Base-by-base conservation (phyloP, 2,888 invertebrate species). In the Labia minor region DNA sequence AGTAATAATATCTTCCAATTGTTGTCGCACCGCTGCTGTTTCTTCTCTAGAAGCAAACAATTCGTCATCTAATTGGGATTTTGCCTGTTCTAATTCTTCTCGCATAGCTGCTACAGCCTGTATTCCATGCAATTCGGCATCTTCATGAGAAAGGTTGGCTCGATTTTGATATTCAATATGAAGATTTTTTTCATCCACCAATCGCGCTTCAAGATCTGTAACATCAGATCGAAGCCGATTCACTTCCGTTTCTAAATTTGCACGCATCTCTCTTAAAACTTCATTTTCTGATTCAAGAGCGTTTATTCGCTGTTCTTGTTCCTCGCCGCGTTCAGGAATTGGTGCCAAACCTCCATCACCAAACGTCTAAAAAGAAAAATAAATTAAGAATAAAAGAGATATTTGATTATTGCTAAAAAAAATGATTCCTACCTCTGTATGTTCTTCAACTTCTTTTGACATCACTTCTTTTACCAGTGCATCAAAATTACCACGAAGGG, bases 241-340 rank as follows among this genome's bases (percentile, higher is more conserved):
- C 18, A 73, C 74, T 37, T 76, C 76, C 0, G 77, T 76, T 68
- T 79, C 80, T 1, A 83, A 72, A 1, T 79, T 78, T 66, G 80
- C 79, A 6, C 82, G 75, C 49, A 76, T 74, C 16, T 78, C 76
- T 20, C 78, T 76, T 21, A 78, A 70, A 1, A 76, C 75, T 68
- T 78, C 78, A 0, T 76, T 73, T 70, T 67, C 66, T 33, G 64
- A 66, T 26, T 78, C 77, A 3, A n/a, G 75, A 74, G 1, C 74
- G 73, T 1, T 73, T 71, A 70, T 76, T 19, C 65, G 68, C 26
- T 67, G 69, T 65, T 78, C 78, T 67, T 73, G 74, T 69, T 78
- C 78, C 61, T 78, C 77, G n/a, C 76, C 74, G 49, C 77, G 76
- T n/a, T 73, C 70, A 21, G 77, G 77, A 70, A 77, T 73, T 1